Evolutionary conservation across 2,113 vertebrate genomes (phyloP).

Genomic region (Limanda limanda): DNA sequence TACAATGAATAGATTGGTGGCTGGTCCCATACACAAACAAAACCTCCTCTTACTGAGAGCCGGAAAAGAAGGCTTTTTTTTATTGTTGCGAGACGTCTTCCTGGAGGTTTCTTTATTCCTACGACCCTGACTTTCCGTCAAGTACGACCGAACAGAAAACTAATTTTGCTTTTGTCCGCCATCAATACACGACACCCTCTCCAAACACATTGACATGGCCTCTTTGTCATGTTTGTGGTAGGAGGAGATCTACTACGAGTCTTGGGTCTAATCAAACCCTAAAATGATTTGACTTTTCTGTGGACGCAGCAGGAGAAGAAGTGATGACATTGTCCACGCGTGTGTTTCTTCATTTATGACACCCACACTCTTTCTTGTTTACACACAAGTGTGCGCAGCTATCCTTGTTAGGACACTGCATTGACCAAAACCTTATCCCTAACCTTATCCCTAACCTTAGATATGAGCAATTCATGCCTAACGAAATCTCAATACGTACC

Average conservation of each 20-base stretch:
- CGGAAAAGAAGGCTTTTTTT: neutral
- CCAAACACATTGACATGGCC: constrained; percentile 44
- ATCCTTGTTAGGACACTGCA: neutral
- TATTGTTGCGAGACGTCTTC: neutral
- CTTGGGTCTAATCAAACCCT: constrained; percentile 32
- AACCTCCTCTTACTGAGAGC: neutral
- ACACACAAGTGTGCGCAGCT: neutral
- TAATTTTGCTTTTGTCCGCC: constrained; percentile 16
- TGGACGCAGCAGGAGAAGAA: constrained; percentile 56
- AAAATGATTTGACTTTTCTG: constrained; percentile 49
- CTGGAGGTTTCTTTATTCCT: neutral
- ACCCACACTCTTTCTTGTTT: neutral
- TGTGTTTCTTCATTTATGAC: constrained; percentile 9
- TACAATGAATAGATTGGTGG: neutral
- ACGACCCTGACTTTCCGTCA: constrained; percentile 19
- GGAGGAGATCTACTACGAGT: constrained; percentile 36
- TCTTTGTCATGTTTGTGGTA: constrained; percentile 54
- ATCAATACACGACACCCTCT: constrained; percentile 28
- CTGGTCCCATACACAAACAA: neutral
- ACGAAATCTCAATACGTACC: neutral
- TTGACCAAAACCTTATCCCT: neutral
- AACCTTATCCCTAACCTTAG: neutral
- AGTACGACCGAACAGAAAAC: constrained; percentile 20
- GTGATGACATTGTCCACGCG: neutral
- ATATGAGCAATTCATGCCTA: too few relatives aligned